Evolutionary conservation across 2,888 invertebrate genomes (phyloP).

Genomic region (Parasteatoda lunata): DNA sequence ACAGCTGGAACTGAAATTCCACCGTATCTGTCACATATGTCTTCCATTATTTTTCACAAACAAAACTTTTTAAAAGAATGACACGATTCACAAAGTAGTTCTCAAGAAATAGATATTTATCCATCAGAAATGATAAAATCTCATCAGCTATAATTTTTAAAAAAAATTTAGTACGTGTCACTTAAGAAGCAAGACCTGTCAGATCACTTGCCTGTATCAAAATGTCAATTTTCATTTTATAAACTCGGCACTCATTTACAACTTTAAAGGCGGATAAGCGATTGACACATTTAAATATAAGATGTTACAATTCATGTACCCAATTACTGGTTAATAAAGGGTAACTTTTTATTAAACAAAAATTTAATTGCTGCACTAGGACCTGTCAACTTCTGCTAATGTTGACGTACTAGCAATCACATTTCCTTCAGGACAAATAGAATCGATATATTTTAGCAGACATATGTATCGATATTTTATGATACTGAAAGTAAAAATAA

Average conservation of each 20-base stretch:
- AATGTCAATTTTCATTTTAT: constrained; percentile 49
- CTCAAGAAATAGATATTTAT: too few species aligned
- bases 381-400: constrained; percentile 65
- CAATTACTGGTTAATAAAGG: too few species aligned
- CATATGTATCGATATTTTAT: constrained; percentile 18
- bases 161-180: constrained; percentile 64
- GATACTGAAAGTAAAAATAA: too few species aligned
- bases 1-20: constrained; percentile 34
- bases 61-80: background rate
- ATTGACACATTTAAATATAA: too few species aligned
- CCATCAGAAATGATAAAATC: too few species aligned
- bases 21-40: constrained; percentile 42
- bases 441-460: constrained; percentile 20
- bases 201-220: constrained; percentile 58
- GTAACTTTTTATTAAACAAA: too few species aligned
- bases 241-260: background rate
- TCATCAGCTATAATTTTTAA: background rate
- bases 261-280: too few species aligned
- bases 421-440: constrained; percentile 61
- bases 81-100: background rate
- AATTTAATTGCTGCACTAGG: background rate
- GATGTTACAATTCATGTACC: too few species aligned
- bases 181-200: constrained; percentile 52
- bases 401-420: constrained; percentile 68
- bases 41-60: background rate